Percentiles rank a stretch among this genome's conserved stretches.
These are phyloP conservation scores for Cassiopea andromeda DNA, from an alignment of 30 jellyfish, hydroid and myxozoan species.

Conservation along the genomic window DNA sequence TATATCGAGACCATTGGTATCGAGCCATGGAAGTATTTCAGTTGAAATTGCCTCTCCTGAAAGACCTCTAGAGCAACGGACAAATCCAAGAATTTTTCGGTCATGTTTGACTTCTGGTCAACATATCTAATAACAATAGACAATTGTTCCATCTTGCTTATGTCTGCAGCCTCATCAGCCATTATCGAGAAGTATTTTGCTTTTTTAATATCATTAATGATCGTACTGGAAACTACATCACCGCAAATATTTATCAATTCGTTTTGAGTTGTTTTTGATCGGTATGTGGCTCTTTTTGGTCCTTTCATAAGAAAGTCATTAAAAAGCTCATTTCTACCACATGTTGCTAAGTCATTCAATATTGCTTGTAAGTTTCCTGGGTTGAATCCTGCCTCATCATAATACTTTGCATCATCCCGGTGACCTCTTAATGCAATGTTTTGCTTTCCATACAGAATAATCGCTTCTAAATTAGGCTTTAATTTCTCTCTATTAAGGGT, in stretches of 20 bases:
- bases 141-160: neutral
- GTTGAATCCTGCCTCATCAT: neutral
- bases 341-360: neutral
- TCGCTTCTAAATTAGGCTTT: neutral
- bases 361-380: neutral
- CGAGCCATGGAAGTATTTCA: constrained; percentile 4
- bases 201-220: neutral
- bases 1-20: constrained; percentile 29
- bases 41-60: constrained; percentile 67
- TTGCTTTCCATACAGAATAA: neutral
- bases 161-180: neutral
- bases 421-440: neutral
- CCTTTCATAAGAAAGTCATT: neutral
- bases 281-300: neutral
- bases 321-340: neutral
- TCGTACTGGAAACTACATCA: neutral
- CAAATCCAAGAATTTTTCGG: constrained; percentile 42
- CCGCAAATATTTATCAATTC: neutral
- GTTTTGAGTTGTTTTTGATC: neutral
- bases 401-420: neutral
- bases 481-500: neutral
- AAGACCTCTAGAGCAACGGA: constrained; percentile 58
- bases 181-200: neutral
- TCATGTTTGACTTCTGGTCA: neutral
- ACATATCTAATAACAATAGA: neutral